These are phyloP conservation scores for Ophraella communa DNA, from an alignment of 2,888 invertebrate species.

Conservation along the genomic window DNA sequence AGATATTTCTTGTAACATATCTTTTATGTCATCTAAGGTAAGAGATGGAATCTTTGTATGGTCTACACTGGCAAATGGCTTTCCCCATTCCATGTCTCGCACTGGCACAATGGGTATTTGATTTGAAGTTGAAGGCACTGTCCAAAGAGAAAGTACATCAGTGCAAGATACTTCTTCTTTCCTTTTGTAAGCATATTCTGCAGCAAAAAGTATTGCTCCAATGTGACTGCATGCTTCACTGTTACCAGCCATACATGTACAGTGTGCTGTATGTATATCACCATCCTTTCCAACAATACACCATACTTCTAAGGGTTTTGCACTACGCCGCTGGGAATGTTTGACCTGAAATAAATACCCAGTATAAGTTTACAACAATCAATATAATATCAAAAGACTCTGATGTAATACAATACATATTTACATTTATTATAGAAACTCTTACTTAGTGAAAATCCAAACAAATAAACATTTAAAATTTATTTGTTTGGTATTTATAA, in stretches of 20 bases:
- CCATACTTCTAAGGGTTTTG: slow-evolving; percentile 29
- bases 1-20: background rate
- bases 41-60: background rate
- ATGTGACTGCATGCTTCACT: slow-evolving; percentile 33
- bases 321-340: slow-evolving; percentile 27
- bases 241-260: slow-evolving; percentile 31
- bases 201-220: slow-evolving; percentile 18
- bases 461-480: too few species aligned
- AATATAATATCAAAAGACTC: background rate
- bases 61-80: background rate
- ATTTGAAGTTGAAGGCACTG: background rate
- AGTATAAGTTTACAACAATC: too few species aligned
- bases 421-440: too few species aligned
- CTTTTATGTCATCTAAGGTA: background rate
- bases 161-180: slow-evolving; percentile 19
- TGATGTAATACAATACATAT: background rate
- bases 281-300: slow-evolving; percentile 28
- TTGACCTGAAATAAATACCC: slow-evolving; percentile 23
- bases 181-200: slow-evolving; percentile 14
- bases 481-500: too few species aligned
- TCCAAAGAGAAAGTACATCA: slow-evolving; percentile 19
- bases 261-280: slow-evolving; percentile 23
- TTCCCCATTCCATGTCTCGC: slow-evolving; percentile 1
- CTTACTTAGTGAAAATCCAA: too few species aligned
- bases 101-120: background rate